Evolutionary conservation across 2,888 invertebrate genomes (phyloP).

Genomic region (Lomographa bimaculata): DNA sequence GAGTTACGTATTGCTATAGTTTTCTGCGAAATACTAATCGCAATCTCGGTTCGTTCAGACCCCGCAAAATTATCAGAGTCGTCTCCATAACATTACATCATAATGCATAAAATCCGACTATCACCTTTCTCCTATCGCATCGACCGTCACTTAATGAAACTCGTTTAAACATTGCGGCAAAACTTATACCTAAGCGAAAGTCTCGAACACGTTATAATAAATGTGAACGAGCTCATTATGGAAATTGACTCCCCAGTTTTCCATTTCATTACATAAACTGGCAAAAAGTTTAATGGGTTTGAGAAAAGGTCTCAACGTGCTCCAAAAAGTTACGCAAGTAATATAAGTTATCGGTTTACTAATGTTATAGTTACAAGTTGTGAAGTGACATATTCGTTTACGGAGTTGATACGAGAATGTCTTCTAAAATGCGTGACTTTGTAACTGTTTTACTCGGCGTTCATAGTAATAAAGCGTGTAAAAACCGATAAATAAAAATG

Average conservation of each 20-base stretch:
- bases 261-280: constrained; percentile 54
- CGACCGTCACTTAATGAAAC: constrained; percentile 12
- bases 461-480: too few species aligned
- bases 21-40: too few species aligned
- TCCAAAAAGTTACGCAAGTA: constrained; percentile 9
- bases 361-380: too few species aligned
- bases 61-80: too few species aligned
- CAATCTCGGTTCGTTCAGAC: too few species aligned
- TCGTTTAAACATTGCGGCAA: constrained; percentile 11
- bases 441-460: too few species aligned
- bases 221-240: constrained; percentile 50
- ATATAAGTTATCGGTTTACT: not conserved
- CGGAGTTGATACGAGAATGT: too few species aligned
- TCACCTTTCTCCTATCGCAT: constrained; percentile 23
- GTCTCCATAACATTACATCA: too few species aligned
- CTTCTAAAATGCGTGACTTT: too few species aligned
- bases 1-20: too few species aligned
- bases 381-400: too few species aligned
- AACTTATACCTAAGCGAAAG: constrained; percentile 56
- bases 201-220: constrained; percentile 51
- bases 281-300: constrained; percentile 14
- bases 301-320: constrained; percentile 12
- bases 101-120: constrained; percentile 19
- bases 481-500: too few species aligned
- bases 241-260: constrained; percentile 53